These are phyloP conservation scores for Aphaenogaster floridana DNA, from an alignment of 1,140 invertebrate genomes.

Conservation along the genomic window DNA sequence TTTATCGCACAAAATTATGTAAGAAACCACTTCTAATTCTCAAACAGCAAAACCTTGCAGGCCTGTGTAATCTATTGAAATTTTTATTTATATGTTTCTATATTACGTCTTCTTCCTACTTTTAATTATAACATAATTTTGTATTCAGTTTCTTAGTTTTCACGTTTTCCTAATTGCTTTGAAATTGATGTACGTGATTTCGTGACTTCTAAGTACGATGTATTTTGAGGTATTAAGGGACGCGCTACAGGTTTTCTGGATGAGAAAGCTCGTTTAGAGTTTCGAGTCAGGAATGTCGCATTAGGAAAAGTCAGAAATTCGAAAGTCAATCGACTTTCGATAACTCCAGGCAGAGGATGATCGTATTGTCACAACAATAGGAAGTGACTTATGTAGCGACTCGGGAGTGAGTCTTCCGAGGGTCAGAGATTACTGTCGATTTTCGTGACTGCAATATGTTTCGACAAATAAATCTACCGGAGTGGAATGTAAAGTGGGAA, in stretches of 20 bases:
- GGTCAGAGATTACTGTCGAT: slow-evolving; percentile 71
- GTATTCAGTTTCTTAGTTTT: neutral
- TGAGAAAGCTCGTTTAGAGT: slow-evolving; percentile 12
- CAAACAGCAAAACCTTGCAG: no score
- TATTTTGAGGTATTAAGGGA: neutral
- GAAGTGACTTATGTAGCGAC: slow-evolving; percentile 38
- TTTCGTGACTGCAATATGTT: slow-evolving; percentile 67
- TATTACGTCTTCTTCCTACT: neutral
- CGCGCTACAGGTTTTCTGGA: neutral
- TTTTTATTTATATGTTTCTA: neutral
- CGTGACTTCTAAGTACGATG: neutral
- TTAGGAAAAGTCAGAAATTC: slow-evolving; percentile 31
- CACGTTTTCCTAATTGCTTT: neutral
- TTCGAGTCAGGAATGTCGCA: neutral
- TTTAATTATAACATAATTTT: slow-evolving; percentile 13
- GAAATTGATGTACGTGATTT: neutral
- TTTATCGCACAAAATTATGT: no score
- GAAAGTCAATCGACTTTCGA: slow-evolving; percentile 46
- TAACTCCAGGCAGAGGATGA: neutral
- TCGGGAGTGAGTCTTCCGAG: slow-evolving; percentile 40
- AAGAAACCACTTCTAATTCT: no score
- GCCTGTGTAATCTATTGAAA: neutral
- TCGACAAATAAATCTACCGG: slow-evolving; percentile 75
- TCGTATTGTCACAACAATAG: slow-evolving; percentile 44
- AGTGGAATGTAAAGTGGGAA: slow-evolving; percentile 73